phyloP scores from a whole-genome alignment of 2,113 vertebrate species.

The Symphodus melops region DNA sequence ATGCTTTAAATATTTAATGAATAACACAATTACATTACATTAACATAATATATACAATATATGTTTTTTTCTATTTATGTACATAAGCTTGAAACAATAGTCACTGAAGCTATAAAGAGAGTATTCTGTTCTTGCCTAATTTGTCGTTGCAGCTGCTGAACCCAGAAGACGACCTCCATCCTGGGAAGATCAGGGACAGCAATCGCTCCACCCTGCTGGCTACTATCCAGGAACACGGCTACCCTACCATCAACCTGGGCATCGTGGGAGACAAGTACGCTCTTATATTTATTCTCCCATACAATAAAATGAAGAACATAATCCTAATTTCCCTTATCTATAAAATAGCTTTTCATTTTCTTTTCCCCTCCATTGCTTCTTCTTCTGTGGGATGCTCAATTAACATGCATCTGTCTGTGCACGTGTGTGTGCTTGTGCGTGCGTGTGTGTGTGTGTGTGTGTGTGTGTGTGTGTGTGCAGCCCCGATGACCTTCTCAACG shows the following conservation, averaged over 20 bases:
- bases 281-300: neutral
- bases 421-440: neutral
- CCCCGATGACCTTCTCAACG: conserved; percentile 99
- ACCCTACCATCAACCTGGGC: conserved; percentile 98
- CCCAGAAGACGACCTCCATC: conserved; percentile 97
- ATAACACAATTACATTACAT: too few relatives aligned
- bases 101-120: neutral
- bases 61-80: neutral
- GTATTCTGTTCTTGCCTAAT: conserved; percentile 13
- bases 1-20: neutral
- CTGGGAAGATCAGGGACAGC: conserved; percentile 98
- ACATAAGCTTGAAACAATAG: neutral
- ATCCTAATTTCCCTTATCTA: neutral
- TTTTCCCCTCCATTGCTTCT: neutral
- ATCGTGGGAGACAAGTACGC: conserved; percentile 99
- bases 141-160: conserved; percentile 89
- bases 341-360: neutral
- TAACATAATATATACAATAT: too few relatives aligned
- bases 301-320: neutral
- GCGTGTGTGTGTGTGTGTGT: too few relatives aligned
- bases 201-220: conserved; percentile 97
- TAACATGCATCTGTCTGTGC: conserved; percentile 23
- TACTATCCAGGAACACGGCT: conserved; percentile 98
- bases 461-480: conserved; percentile 69
- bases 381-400: neutral